Conservation (phyloP, 2,888 invertebrate species). For the Hymenopus coronatus region DNA sequence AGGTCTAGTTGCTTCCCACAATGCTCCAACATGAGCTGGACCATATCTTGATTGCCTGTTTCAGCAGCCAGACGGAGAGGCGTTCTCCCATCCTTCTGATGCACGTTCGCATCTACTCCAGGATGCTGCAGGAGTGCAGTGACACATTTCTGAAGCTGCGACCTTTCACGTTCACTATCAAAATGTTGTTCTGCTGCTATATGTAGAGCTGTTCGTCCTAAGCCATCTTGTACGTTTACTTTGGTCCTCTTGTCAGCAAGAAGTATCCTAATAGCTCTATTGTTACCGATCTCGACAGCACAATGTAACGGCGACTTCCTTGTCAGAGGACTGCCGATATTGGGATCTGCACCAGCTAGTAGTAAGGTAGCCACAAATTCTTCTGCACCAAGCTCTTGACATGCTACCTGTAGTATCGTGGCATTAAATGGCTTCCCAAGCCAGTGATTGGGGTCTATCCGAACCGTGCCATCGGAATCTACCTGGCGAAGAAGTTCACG, state of each 20-base stretch:
- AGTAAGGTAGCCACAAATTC: constrained; percentile 49
- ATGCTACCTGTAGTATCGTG: constrained; percentile 60
- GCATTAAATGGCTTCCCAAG: constrained; percentile 58
- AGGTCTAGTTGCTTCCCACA: constrained; percentile 53
- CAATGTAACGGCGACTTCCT: neutral
- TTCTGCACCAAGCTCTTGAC: constrained; percentile 49
- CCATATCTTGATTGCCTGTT: constrained; percentile 53
- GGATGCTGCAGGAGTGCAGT: constrained; percentile 1
- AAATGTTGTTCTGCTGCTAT: neutral
- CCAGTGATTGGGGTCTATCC: constrained; percentile 53
- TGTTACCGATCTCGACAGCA: neutral
- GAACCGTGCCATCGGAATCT: constrained; percentile 1
- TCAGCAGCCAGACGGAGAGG: constrained; percentile 45
- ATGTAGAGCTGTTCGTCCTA: constrained; percentile 21
- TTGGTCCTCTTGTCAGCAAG: neutral
- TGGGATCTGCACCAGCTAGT: constrained; percentile 20
- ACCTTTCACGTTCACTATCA: neutral
- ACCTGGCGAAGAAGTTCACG: neutral
- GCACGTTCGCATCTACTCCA: neutral
- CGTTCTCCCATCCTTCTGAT: constrained; percentile 12
- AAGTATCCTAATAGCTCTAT: neutral
- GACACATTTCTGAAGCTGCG: neutral
- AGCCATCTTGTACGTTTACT: neutral
- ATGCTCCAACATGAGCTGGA: constrained; percentile 55
- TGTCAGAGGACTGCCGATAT: neutral